Base-by-base conservation (phyloP, 1,140 invertebrate genomes). In the Cryptotermes secundus region DNA sequence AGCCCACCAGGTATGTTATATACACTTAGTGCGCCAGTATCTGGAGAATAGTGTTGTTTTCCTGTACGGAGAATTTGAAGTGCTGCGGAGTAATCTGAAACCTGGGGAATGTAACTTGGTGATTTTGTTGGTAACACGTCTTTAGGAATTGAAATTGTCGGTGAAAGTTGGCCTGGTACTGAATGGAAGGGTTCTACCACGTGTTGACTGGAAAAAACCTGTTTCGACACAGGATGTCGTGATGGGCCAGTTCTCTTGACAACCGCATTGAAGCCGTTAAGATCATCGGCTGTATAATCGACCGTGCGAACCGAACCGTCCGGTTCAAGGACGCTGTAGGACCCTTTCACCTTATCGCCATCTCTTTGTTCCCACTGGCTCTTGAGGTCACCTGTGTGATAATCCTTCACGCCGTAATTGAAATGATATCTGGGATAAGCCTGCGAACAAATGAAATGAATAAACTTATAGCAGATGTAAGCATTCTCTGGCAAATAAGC, bases 271-370 rank as follows among this genome's bases (percentile, higher is more conserved):
- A 91, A 91, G 85, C 91, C 84, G 79, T 85, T 87, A 24, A 86
- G 72, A 49, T 36, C 35, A 45, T 81, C 80, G 36, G 80, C 80
- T 38, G 80, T 45, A 19, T 81, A 81, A 26, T 81, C 38, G 6
- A 81, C 80, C 6, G 84, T 35, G 19, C 84, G 31, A 59, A 45
- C 10, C 19, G 84, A 83, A 65, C 87, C 87, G 59, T 88, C 87
- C 9, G 87, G 85, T 53, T 87, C 87, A 31, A 87, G 81, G 34
- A 87, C 34, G 22, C 85, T 91, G 89, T 95, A 95, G 87, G 93
- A 92, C 34, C 95, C 95, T 34, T 90, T 89, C 36, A 95, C 94
- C 3, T 91, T 90, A 87, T 95, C 94, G 59, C 94, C 94, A 85
- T 94, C 91, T 79, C 94, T 91, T 65, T 90, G 91, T 88, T 95